Evolutionary conservation across 2,113 vertebrate genomes (phyloP).

Genomic region (Salvelinus sp.): DNA sequence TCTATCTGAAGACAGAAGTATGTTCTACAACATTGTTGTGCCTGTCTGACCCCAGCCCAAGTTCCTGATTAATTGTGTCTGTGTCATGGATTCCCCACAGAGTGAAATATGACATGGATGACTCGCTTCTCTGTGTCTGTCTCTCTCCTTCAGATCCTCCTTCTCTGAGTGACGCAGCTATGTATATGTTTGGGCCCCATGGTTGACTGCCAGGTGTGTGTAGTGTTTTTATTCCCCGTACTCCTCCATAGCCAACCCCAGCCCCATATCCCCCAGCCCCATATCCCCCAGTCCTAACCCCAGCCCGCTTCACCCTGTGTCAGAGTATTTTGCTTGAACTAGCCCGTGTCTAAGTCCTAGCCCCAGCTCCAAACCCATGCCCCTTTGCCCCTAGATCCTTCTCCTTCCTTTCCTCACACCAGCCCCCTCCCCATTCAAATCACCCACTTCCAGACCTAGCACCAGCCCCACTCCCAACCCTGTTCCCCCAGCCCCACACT

Average conservation of each 20-base stretch:
- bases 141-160: neutral
- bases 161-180: slow-evolving; percentile 22
- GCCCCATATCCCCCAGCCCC: slow-evolving; percentile 19
- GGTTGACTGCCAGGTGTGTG: slow-evolving; percentile 2
- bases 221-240: slow-evolving; percentile 7
- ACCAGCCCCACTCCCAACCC: neutral
- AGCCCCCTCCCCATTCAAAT: neutral
- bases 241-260: slow-evolving; percentile 21
- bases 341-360: slow-evolving; percentile 14
- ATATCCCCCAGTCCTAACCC: slow-evolving; percentile 4
- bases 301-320: slow-evolving; percentile 10
- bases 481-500: neutral
- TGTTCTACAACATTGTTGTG: too few species aligned
- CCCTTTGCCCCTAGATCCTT: neutral
- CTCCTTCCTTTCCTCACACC: neutral
- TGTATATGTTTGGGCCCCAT: slow-evolving; percentile 24
- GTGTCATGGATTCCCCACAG: neutral
- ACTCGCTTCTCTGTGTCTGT: neutral
- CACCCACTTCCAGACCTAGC: neutral
- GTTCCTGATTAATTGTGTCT: neutral
- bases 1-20: too few species aligned
- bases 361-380: slow-evolving; percentile 3
- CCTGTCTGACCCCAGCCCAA: too few species aligned
- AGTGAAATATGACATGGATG: neutral
- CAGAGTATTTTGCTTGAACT: neutral